Evolutionary conservation across 2,797 vertebrate genomes (phyloP).

Genomic region (Gambusia yucatana): DNA sequence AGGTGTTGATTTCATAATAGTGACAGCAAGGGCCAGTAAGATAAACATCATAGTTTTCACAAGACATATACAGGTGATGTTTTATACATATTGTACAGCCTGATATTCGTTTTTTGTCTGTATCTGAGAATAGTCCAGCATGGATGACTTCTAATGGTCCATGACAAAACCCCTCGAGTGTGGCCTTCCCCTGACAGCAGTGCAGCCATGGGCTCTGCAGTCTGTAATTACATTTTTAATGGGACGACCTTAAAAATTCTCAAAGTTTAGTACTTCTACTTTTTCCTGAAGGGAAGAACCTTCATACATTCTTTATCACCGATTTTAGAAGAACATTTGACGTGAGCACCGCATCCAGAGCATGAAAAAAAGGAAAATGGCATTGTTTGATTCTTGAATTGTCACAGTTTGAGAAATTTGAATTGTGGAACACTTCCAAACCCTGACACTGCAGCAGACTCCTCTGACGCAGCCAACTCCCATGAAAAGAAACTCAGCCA

Average conservation of each 20-base stretch:
- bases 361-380: neutral
- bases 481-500: neutral
- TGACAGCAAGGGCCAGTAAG: neutral
- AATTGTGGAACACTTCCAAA: constrained; percentile 2
- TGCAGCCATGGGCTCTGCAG: neutral
- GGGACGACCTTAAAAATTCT: neutral
- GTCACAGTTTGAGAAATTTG: constrained; percentile 9
- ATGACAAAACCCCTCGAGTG: neutral
- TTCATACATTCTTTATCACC: neutral
- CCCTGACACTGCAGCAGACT: neutral
- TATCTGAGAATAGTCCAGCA: neutral
- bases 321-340: neutral
- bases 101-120: neutral
- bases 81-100: neutral
- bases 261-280: neutral
- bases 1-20: neutral
- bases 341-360: neutral
- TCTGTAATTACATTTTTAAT: constrained; percentile 1
- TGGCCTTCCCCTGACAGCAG: constrained; percentile 4
- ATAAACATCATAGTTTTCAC: neutral
- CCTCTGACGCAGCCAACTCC: neutral
- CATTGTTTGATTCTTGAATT: neutral
- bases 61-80: neutral
- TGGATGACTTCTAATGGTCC: neutral
- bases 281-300: neutral